Evolutionary conservation across 2,888 invertebrate genomes (phyloP), one percentile per base, ranked within the genome.

Genomic region (Herminia tarsipennalis): DNA sequence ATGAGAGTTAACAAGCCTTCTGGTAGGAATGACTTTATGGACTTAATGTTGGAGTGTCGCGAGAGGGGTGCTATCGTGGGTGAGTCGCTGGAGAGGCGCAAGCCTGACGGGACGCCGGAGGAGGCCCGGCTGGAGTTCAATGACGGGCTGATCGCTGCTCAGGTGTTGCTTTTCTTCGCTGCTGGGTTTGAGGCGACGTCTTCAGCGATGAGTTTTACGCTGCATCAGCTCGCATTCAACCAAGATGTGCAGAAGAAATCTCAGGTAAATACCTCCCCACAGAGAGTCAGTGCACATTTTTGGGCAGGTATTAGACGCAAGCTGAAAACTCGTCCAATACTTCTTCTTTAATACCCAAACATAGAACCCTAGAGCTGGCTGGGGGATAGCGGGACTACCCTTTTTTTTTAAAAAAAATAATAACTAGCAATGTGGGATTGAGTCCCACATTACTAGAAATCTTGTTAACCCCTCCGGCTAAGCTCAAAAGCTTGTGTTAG

Each of bases 141-240:
- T 17, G 54, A 65, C 2, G 34, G 41, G 2, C 22, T 66, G 3
- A 62, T 78, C 21, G 56, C 58, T 1, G 73, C 80, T 0, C 80
- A 80, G 55, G 73, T 72, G 2, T 77, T 77, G 14, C 40, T 80
- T 6, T 81, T 81, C 47, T 81, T 81, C 22, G 67, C 58, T 2
- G 87, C 85, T 2, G 87, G 87, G 1, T 86, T 81, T 30, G 86
- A 86, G 56, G 84, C 87, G 0, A 81, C 84, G 0, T 81, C 87
- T 1, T 76, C 80, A 1, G 69, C 81, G 0, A 71, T 81, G 3
- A 80, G 80, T 42, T 80, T 62, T 27, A 70, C 76, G 0, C 55
- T 82, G 1, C 81, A 84, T 42, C 66, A 78, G 43, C 63, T 88
- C 1, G 85, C 88, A 1, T 72, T 67, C 8, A 57, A 86, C 34